Evolutionary conservation across 2,888 invertebrate species (phyloP), one percentile per base, ranked within the genome.

Genomic region (Melipona beecheii): DNA sequence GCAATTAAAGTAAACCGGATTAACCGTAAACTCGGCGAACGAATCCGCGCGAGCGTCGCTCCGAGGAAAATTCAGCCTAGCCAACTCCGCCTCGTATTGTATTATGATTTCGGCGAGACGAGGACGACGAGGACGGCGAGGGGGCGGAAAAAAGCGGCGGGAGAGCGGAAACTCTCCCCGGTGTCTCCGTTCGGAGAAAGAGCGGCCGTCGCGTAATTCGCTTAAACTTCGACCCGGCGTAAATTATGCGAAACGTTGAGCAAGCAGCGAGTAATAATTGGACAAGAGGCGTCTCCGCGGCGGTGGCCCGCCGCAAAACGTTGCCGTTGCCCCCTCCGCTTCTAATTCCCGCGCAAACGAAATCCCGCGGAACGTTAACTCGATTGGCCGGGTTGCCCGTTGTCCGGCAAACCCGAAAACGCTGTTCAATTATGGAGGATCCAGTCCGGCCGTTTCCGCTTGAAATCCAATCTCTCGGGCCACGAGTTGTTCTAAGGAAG

Each of bases 231-330:
- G 82, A 60, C n/a, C 43, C 36, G 54, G 50, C 69, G 65, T 75
- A 75, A 82, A 84, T 82, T 86, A 85, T 70, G 81, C 86, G 86
- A 79, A 87, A 86, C 83, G 72, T 68, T 80, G 79, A 84, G 84
- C 81, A 83, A 86, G 86, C 86, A 81, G 43, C 62, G 31, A 78
- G 78, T 76, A 76, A 86, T 86, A 87, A 86, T 86, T 84, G 76
- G 62, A 76, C 49, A 9, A 36, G 76, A 60, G n/a, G 5, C 13
- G 74, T 43, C 43, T 43, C 43, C 68, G 62, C 76, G 71, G 71
- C 54, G 58, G 31, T 70, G 49, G 60, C 21, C 66, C 66, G 49
- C 66, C 75, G 62, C 85, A 73, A 82, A 87, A 87, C 87, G 84
- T 84, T 89, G 85, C 86, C 88, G 90, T 87, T 43, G 43, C 43